Evolutionary conservation across 2,113 vertebrate species (phyloP).

Genomic region (Alligator mississippiensis): DNA sequence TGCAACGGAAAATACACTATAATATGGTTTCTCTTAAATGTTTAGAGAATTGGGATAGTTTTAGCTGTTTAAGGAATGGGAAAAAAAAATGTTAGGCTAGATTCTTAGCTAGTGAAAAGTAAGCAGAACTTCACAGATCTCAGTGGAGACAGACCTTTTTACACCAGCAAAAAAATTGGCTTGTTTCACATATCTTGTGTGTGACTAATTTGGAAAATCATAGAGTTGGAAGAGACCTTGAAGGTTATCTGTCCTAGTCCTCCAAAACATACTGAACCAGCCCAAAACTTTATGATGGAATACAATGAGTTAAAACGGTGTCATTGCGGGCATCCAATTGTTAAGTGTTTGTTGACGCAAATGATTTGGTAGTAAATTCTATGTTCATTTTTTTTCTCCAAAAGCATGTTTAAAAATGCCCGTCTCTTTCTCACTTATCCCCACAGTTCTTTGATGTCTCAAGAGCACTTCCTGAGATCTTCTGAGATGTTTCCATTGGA

Average conservation of each 20-base stretch:
- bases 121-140: background rate
- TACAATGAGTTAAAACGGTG: background rate
- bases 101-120: background rate
- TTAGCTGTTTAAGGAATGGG: background rate
- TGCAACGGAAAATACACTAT: background rate
- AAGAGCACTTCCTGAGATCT: background rate
- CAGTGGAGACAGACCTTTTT: background rate
- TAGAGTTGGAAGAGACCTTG: too few relatives aligned
- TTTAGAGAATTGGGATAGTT: background rate
- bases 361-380: background rate
- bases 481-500: background rate
- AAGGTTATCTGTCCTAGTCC: too few relatives aligned
- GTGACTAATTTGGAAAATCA: too few relatives aligned
- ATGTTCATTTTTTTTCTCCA: background rate
- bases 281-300: background rate
- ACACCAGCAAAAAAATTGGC: background rate
- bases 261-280: background rate
- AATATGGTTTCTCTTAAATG: slow-evolving; percentile 2
- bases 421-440: background rate
- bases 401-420: background rate
- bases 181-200: background rate
- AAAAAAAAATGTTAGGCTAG: background rate
- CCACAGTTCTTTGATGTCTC: background rate
- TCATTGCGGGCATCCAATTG: background rate
- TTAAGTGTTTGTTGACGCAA: background rate